Conservation (phyloP, 2,797 vertebrate genomes). For the Arrhamphus sclerolepis region DNA sequence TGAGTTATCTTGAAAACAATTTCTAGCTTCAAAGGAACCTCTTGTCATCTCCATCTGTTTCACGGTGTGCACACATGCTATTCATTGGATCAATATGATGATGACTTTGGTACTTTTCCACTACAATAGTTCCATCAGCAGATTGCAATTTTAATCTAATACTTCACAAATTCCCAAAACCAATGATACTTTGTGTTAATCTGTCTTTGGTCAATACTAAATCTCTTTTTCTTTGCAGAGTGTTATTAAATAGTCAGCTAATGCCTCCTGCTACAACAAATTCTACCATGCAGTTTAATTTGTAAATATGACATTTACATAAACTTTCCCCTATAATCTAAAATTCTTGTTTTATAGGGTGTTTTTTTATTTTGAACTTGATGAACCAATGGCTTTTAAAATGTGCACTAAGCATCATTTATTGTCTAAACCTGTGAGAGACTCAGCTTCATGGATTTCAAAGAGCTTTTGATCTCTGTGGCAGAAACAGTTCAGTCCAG, state of each 20-base stretch:
- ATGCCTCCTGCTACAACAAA: no score
- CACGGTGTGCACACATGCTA: background rate
- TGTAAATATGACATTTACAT: no score
- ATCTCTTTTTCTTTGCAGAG: no score
- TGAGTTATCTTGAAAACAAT: background rate
- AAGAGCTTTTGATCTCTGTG: slow-evolving; percentile 53
- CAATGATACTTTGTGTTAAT: background rate
- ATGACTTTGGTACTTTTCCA: background rate
- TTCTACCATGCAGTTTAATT: no score
- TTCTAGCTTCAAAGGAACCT: no score
- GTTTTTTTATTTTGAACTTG: slow-evolving; percentile 15
- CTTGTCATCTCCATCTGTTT: background rate
- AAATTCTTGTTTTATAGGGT: slow-evolving; percentile 3
- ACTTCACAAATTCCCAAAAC: background rate
- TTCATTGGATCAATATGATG: background rate
- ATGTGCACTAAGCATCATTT: slow-evolving; percentile 11
- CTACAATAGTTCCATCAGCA: background rate
- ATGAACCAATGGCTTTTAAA: slow-evolving; percentile 11
- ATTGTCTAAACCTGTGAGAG: slow-evolving; percentile 34
- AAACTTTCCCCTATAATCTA: no score
- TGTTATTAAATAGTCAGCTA: no score
- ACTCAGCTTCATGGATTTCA: slow-evolving; percentile 39
- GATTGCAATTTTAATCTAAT: background rate
- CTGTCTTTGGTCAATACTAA: background rate
- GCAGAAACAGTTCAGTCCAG: slow-evolving; percentile 30